Conservation (phyloP, 2,888 invertebrate genomes). For the Patella caerulea region DNA sequence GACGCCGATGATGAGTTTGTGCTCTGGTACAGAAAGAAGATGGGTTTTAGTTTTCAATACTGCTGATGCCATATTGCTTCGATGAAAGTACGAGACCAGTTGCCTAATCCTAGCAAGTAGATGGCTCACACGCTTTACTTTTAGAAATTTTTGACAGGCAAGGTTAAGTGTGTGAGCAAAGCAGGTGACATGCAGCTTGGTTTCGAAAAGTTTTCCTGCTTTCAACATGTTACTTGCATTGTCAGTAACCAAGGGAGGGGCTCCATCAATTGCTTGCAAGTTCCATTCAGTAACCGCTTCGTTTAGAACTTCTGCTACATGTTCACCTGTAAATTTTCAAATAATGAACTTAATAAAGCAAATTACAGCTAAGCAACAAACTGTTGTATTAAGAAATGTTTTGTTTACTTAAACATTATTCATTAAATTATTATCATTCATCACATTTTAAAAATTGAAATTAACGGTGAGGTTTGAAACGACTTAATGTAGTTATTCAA, state of each 20-base stretch:
- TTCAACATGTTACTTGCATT: constrained; percentile 24
- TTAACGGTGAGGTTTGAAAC: constrained; percentile 11
- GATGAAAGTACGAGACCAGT: constrained; percentile 28
- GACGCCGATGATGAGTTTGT: constrained; percentile 26
- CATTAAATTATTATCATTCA: background rate
- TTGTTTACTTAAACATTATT: background rate
- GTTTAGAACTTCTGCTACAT: constrained; percentile 13
- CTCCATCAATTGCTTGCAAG: constrained; percentile 3
- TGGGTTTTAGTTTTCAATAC: constrained; percentile 21
- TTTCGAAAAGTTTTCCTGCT: constrained; percentile 15
- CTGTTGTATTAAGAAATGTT: constrained; percentile 7
- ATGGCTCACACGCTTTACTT: constrained; percentile 18
- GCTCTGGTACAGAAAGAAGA: constrained; percentile 19
- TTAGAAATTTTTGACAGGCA: constrained; percentile 22
- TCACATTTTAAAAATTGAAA: constrained; percentile 13
- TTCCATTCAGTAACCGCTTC: constrained; percentile 14
- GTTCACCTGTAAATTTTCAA: constrained; percentile 15
- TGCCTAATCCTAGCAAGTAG: constrained; percentile 23
- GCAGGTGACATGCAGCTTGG: constrained; percentile 15
- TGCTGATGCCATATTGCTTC: constrained; percentile 18
- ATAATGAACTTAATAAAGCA: constrained; percentile 14
- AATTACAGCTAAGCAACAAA: background rate
- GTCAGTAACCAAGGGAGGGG: constrained; percentile 13
- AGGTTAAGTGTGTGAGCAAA: constrained; percentile 29
- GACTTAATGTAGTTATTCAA: background rate